Percentiles rank a stretch among this genome's conserved stretches.
phyloP scores from a whole-genome alignment of 2,888 invertebrate genomes.

The Ormyrus rosae region DNA sequence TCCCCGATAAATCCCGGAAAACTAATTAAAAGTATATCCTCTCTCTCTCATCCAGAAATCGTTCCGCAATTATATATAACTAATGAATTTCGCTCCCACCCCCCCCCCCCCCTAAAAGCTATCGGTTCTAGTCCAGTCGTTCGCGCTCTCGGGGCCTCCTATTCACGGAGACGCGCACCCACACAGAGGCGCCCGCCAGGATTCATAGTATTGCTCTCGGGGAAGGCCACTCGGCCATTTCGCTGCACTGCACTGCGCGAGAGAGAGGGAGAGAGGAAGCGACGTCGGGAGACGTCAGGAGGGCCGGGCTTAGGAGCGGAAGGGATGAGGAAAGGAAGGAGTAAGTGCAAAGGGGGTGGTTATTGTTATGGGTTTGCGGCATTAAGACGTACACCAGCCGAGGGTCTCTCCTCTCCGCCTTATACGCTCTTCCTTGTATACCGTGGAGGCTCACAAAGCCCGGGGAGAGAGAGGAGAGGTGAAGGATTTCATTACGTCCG shows the following conservation, averaged over 20 bases:
- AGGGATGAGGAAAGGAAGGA: background rate
- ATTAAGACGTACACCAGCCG: conserved; percentile 70
- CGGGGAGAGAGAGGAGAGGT: conserved; percentile 6
- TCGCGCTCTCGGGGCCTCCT: too few relatives aligned
- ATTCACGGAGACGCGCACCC: too few relatives aligned
- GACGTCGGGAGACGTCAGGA: background rate
- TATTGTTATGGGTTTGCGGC: conserved; percentile 74
- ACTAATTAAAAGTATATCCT: too few relatives aligned
- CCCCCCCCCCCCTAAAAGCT: too few relatives aligned
- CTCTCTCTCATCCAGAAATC: too few relatives aligned
- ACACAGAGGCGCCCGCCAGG: too few relatives aligned
- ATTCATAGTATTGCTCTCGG: conserved; percentile 62
- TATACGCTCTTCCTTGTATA: background rate
- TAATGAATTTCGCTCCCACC: too few relatives aligned
- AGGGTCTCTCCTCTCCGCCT: background rate
- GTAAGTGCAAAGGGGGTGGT: conserved; percentile 64
- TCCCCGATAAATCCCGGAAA: too few relatives aligned
- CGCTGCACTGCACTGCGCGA: background rate
- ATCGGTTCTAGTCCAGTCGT: too few relatives aligned
- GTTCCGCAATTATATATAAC: too few relatives aligned
- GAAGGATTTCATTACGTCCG: conserved; percentile 71
- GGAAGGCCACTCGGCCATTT: conserved; percentile 70
- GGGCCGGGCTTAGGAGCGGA: background rate
- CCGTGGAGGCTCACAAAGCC: background rate
- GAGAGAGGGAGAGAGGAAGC: background rate